Evolutionary conservation across 2,113 vertebrate species (phyloP).

Genomic region (Alectura lathami): DNA sequence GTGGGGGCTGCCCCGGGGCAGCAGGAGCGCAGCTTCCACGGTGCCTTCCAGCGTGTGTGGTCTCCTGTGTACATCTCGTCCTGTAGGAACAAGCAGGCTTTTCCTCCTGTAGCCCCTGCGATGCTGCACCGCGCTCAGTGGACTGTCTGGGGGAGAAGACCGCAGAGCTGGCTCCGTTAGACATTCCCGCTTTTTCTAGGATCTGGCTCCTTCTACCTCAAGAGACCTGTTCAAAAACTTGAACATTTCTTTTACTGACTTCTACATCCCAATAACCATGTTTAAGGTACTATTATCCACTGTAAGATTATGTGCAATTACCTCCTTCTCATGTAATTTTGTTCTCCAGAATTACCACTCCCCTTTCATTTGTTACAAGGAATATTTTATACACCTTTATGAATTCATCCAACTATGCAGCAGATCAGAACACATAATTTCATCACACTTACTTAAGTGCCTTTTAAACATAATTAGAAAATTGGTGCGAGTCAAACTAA

Average conservation of each 20-base stretch:
- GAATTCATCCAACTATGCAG: not conserved
- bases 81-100: fast-evolving
- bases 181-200: not conserved
- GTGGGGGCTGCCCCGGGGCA: not conserved
- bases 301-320: not conserved
- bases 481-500: not conserved
- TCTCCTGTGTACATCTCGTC: not conserved
- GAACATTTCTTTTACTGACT: not conserved
- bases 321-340: constrained; percentile 28
- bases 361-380: constrained; percentile 15
- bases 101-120: not conserved
- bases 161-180: not conserved
- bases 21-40: not conserved
- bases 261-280: not conserved
- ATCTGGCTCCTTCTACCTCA: not conserved
- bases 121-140: not conserved
- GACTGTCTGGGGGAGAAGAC: no score
- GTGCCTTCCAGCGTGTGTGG: fast-evolving
- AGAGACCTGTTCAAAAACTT: not conserved
- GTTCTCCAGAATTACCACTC: constrained; percentile 26
- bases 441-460: constrained; percentile 1
- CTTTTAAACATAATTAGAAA: constrained; percentile 13
- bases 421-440: constrained; percentile 23
- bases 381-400: constrained; percentile 14
- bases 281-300: constrained; percentile 1